Evolutionary conservation across 2,797 vertebrate genomes (phyloP).

Genomic region (Parambassis ranga): DNA sequence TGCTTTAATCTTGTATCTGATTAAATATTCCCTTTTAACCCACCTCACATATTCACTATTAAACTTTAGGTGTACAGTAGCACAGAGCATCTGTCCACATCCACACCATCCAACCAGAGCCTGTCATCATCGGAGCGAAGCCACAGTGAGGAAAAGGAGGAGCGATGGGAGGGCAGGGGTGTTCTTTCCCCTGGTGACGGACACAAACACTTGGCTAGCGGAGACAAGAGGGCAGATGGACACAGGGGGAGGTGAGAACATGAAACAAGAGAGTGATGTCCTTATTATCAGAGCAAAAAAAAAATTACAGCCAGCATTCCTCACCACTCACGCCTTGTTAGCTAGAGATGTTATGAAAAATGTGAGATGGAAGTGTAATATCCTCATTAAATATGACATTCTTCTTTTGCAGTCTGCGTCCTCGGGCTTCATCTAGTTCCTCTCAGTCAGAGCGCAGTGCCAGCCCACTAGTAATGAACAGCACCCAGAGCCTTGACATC

Average conservation of each 20-base stretch:
- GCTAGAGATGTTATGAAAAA: background rate
- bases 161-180: conserved; percentile 69
- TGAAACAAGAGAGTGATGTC: conserved; percentile 1
- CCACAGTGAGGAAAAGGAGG: conserved; percentile 87
- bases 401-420: conserved; percentile 74
- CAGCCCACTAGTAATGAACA: conserved; percentile 82
- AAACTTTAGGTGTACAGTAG: conserved; percentile 89
- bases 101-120: conserved; percentile 81
- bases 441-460: conserved; percentile 84
- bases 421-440: conserved; percentile 86
- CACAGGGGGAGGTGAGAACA: conserved; percentile 72
- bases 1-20: background rate
- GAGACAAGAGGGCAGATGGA: conserved; percentile 66
- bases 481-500: conserved; percentile 86
- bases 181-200: conserved; percentile 67
- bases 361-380: background rate
- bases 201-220: conserved; percentile 54
- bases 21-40: background rate
- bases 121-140: conserved; percentile 83
- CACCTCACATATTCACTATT: background rate
- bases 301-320: background rate
- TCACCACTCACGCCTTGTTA: background rate
- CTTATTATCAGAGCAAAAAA: conserved; percentile 1
- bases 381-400: background rate
- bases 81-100: conserved; percentile 87